Evolutionary conservation across 2,888 invertebrate species (phyloP).

Genomic region (Myopa tessellatipennis): DNA sequence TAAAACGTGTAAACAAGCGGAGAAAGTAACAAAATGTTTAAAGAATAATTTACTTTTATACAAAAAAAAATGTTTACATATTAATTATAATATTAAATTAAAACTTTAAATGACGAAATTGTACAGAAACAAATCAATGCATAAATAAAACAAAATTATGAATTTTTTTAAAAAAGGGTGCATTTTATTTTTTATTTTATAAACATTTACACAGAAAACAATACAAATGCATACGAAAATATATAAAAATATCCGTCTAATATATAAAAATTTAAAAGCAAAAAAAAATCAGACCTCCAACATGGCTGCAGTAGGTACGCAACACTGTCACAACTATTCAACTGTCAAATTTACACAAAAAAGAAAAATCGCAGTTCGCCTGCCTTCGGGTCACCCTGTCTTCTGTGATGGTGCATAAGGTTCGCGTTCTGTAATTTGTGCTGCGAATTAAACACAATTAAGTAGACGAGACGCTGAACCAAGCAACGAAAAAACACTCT

Average conservation of each 20-base stretch:
- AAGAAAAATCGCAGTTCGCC: constrained; percentile 16
- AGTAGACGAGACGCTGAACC: constrained; percentile 7
- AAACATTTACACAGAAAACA: too few species aligned
- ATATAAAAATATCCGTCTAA: neutral
- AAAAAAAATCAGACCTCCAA: neutral
- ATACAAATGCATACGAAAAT: neutral
- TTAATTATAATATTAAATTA: too few species aligned
- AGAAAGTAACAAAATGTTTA: too few species aligned
- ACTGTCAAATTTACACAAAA: constrained; percentile 24
- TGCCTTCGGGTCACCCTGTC: constrained; percentile 41
- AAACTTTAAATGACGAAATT: too few species aligned
- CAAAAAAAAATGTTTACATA: too few species aligned
- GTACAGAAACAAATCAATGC: too few species aligned
- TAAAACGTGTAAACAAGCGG: too few species aligned
- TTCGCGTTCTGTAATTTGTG: constrained; percentile 49
- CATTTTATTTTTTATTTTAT: too few species aligned
- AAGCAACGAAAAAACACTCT: constrained; percentile 36
- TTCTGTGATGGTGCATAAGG: constrained; percentile 48
- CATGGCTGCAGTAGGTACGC: neutral
- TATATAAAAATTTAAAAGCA: too few species aligned
- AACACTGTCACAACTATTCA: neutral
- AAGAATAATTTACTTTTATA: too few species aligned
- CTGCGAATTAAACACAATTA: constrained; percentile 40
- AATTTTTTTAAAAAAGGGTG: too few species aligned
- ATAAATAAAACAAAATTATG: too few species aligned